A percentile compares a stretch with the other conserved stretches of the same genome.
Conservation (phyloP, 2,113 vertebrate genomes). For the Kryptolebias marmoratus region DNA sequence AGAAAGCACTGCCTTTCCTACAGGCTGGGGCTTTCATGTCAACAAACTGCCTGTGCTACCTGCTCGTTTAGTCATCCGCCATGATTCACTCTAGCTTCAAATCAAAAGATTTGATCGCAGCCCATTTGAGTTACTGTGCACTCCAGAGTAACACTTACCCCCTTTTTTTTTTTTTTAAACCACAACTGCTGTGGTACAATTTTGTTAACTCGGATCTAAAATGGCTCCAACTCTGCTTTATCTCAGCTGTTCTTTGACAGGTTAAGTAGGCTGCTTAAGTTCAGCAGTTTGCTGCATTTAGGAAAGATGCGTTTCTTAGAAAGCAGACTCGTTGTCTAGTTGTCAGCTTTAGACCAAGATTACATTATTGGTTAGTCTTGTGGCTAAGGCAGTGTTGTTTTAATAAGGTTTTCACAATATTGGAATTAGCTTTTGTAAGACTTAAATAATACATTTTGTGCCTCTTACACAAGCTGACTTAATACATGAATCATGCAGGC, state of each 20-base stretch:
- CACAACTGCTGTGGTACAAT: background rate
- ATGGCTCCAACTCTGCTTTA: too few relatives aligned
- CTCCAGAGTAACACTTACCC: too few relatives aligned
- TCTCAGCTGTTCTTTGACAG: too few relatives aligned
- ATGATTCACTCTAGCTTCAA: conserved; percentile 22
- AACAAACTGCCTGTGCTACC: conserved; percentile 42
- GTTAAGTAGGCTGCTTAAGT: background rate
- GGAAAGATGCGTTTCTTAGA: background rate
- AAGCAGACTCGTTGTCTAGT: too few relatives aligned
- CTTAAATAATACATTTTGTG: too few relatives aligned
- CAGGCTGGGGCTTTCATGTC: conserved; percentile 36
- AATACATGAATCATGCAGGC: background rate
- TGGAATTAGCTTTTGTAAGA: background rate
- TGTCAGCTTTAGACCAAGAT: too few relatives aligned
- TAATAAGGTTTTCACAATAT: background rate
- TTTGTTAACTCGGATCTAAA: too few relatives aligned
- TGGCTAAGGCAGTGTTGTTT: background rate
- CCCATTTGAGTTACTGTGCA: background rate
- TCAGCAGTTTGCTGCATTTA: background rate
- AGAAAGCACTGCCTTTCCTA: conserved; percentile 34
- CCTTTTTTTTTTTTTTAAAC: background rate
- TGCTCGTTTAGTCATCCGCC: conserved; percentile 28
- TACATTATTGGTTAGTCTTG: background rate
- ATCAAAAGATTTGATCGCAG: conserved; percentile 2
- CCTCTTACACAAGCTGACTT: too few relatives aligned